phyloP scores from a whole-genome alignment of 2,888 invertebrate genomes.

The Acleris sparsana region DNA sequence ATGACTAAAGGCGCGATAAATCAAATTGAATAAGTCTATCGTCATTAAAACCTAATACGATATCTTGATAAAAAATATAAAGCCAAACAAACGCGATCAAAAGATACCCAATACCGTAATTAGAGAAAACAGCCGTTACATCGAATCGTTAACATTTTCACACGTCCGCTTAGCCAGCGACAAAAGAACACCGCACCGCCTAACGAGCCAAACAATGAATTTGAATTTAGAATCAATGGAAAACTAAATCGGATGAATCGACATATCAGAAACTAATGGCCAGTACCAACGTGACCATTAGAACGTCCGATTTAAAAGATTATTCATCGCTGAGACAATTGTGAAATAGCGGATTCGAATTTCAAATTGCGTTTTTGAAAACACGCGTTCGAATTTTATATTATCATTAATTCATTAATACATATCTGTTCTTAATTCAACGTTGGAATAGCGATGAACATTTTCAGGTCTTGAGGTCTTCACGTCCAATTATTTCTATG shows the following conservation, averaged over 20 bases:
- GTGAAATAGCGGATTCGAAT: slow-evolving; percentile 53
- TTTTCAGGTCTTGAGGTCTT: slow-evolving; percentile 42
- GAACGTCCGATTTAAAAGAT: slow-evolving; percentile 60
- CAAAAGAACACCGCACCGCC: slow-evolving; percentile 56
- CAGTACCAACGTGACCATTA: slow-evolving; percentile 47
- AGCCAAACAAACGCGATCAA: slow-evolving; percentile 24
- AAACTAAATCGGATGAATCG: slow-evolving; percentile 77
- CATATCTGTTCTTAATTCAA: slow-evolving; percentile 11
- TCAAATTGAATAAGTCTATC: background rate
- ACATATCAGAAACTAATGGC: slow-evolving; percentile 62
- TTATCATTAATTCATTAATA: background rate
- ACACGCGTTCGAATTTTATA: slow-evolving; percentile 6
- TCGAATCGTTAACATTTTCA: slow-evolving; percentile 54
- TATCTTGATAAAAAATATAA: no score
- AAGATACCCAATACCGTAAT: slow-evolving; percentile 35
- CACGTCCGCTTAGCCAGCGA: slow-evolving; percentile 63
- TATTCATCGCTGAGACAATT: slow-evolving; percentile 64
- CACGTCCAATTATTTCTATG: slow-evolving; percentile 51
- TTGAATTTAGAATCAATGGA: slow-evolving; percentile 67
- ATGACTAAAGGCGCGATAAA: no score
- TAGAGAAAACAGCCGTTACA: slow-evolving; percentile 34
- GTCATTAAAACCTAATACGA: background rate
- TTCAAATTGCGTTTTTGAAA: slow-evolving; percentile 38
- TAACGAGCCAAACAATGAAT: slow-evolving; percentile 70
- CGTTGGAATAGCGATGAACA: slow-evolving; percentile 14